phyloP scores from a whole-genome alignment of 2,113 vertebrate genomes.

The Sander vitreus region DNA sequence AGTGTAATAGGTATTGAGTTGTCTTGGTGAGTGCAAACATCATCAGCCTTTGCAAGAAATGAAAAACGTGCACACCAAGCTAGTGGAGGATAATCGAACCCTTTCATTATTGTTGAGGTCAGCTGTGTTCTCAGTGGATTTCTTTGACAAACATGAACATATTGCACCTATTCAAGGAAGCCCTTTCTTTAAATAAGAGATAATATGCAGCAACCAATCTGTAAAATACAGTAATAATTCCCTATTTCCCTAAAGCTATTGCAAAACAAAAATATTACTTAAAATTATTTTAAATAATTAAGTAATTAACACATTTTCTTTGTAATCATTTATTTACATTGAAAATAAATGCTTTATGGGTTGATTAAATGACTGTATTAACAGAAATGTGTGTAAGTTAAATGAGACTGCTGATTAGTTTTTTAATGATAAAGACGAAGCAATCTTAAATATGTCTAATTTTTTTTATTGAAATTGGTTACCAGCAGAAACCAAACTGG shows the following conservation, averaged over 20 bases:
- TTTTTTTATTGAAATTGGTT: background rate
- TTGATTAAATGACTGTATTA: background rate
- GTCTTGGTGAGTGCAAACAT: conserved; percentile 22
- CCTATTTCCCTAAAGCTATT: background rate
- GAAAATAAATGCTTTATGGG: no score
- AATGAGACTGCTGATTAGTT: background rate
- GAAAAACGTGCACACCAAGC: conserved; percentile 7
- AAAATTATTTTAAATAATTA: background rate
- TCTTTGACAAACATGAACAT: background rate
- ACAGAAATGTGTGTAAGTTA: background rate
- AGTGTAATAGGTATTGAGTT: conserved; percentile 11
- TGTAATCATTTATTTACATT: background rate
- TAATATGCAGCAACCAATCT: background rate
- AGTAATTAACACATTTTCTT: background rate
- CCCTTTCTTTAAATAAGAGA: background rate
- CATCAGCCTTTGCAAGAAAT: conserved; percentile 8
- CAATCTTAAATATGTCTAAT: background rate
- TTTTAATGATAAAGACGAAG: background rate
- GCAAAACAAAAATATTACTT: no score
- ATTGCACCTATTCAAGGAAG: background rate
- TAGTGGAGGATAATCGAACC: background rate
- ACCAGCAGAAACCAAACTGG: background rate
- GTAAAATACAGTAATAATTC: no score
- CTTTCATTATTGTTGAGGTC: conserved; percentile 10
- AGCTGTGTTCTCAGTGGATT: background rate